phyloP scores from a whole-genome alignment of 2,113 vertebrate genomes.

The Morphnarchus princeps region DNA sequence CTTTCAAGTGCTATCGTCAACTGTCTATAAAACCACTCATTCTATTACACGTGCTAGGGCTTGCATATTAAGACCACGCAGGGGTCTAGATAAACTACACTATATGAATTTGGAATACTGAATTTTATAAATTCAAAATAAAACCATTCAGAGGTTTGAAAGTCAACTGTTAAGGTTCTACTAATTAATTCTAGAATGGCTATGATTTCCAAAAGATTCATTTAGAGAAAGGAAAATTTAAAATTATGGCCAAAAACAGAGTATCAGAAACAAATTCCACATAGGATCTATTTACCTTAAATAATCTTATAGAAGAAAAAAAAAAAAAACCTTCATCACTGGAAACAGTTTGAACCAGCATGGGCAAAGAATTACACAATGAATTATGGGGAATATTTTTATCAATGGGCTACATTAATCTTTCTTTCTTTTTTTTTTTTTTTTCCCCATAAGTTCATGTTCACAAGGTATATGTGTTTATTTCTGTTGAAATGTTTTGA shows the following conservation, averaged over 20 bases:
- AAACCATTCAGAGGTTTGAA: neutral
- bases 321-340: neutral
- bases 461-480: neutral
- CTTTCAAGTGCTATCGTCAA: neutral
- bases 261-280: neutral
- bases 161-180: neutral
- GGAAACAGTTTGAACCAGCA: neutral
- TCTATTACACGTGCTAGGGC: neutral
- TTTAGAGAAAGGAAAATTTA: neutral
- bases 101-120: neutral
- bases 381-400: neutral
- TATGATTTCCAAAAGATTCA: neutral
- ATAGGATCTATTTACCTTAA: neutral
- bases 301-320: neutral
- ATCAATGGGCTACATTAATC: neutral
- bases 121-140: neutral
- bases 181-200: neutral
- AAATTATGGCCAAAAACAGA: neutral
- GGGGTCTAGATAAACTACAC: neutral
- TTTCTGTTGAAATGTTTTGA: neutral
- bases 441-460: neutral
- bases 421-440: neutral
- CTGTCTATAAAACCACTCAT: neutral
- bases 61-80: neutral
- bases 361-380: neutral